Evolutionary conservation across 2,797 vertebrate species (phyloP).

Genomic region (Enteromius paludinosus): DNA sequence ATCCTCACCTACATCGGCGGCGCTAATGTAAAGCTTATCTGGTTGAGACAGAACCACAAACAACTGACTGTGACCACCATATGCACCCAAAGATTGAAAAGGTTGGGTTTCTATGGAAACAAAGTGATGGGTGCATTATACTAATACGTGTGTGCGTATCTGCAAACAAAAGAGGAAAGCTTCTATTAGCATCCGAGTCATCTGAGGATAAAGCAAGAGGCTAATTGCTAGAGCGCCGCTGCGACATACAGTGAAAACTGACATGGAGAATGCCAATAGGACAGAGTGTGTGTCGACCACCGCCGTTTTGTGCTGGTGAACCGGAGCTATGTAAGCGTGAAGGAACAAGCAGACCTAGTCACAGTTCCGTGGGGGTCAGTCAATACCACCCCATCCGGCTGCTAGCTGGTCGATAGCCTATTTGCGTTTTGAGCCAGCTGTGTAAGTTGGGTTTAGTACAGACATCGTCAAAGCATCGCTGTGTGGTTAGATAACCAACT

Average conservation of each 20-base stretch:
- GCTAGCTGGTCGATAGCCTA: constrained; percentile 46
- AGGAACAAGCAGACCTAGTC: constrained; percentile 45
- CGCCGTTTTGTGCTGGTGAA: constrained; percentile 23
- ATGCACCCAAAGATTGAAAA: constrained; percentile 34
- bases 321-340: constrained; percentile 23
- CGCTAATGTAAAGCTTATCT: constrained; percentile 41
- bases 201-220: constrained; percentile 18
- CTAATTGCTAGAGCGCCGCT: neutral
- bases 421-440: constrained; percentile 16
- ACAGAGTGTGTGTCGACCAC: constrained; percentile 2
- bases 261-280: neutral
- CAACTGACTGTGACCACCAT: constrained; percentile 40
- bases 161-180: constrained; percentile 12
- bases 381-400: constrained; percentile 44
- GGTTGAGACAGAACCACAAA: constrained; percentile 31
- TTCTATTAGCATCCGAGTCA: constrained; percentile 8
- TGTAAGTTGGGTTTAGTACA: constrained; percentile 32
- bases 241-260: neutral
- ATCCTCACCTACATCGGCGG: constrained; percentile 1
- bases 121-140: constrained; percentile 38
- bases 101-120: constrained; percentile 51
- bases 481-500: constrained; percentile 56
- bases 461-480: constrained; percentile 21
- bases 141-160: constrained; percentile 4
- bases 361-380: constrained; percentile 49